phyloP scores from a whole-genome alignment of 2,113 vertebrate genomes.

The Chinchilla lanigera region DNA sequence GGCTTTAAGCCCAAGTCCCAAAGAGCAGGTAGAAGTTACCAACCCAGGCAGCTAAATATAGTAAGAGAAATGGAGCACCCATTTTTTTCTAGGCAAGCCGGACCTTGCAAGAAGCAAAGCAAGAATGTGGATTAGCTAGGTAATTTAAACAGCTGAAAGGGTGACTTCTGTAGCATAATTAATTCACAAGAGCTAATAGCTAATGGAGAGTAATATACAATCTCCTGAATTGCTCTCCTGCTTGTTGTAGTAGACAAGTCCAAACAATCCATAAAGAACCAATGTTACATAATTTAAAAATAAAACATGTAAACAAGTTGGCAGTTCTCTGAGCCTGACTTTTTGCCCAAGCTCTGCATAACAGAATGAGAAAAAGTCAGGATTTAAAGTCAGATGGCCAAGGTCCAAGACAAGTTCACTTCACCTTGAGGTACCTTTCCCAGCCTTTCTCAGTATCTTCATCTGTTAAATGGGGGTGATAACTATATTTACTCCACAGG shows the following conservation, averaged over 20 bases:
- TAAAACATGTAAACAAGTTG: constrained; percentile 65
- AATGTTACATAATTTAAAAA: constrained; percentile 67
- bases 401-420: neutral
- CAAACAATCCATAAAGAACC: constrained; percentile 65
- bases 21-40: constrained; percentile 54
- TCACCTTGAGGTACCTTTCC: neutral
- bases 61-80: constrained; percentile 39
- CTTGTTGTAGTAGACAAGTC: constrained; percentile 40
- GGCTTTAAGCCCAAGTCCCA: constrained; percentile 61
- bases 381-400: neutral
- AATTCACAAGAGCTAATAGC: constrained; percentile 61
- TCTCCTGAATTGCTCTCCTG: neutral
- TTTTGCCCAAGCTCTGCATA: constrained; percentile 27
- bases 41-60: constrained; percentile 67
- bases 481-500: neutral
- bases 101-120: constrained; percentile 64
- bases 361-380: constrained; percentile 1
- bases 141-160: constrained; percentile 74
- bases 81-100: constrained; percentile 50
- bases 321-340: constrained; percentile 41
- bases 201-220: constrained; percentile 53
- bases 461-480: constrained; percentile 3
- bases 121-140: constrained; percentile 52
- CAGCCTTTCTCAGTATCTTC: neutral
- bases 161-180: constrained; percentile 66